Evolutionary conservation across 2,888 invertebrate genomes (phyloP), one percentile per base, ranked within the genome.

Genomic region (Mythimna vitellina): DNA sequence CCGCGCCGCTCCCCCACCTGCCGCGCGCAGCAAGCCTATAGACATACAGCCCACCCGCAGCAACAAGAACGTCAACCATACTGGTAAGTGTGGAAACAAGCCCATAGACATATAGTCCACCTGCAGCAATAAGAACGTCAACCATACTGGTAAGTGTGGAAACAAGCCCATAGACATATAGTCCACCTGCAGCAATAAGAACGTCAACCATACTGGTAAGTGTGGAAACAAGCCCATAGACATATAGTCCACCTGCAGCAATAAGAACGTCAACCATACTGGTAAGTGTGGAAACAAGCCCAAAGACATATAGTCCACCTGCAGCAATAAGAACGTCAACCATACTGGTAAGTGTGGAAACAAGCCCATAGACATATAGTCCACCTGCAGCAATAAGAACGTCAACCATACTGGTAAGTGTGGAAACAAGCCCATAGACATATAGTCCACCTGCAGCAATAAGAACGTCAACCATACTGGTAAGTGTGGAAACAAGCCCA

Each of bases 301-400:
- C 42, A 93, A 95, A 10, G 95, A 95, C 79, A 95, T 95, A 64
- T 93, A 92, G 81, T 85, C 86, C 54, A 38, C 54, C n/a, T 72
- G 64, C 63, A 60, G 53, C 78, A 60, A 38, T 49, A 78, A 56
- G 70, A 77, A 20, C 68, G 90, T 78, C 73, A 88, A 78, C 62
- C 88, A 90, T 65, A 67, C 92, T 53, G 93, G 94, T 93, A 69
- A 73, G 64, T 65, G n/a, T 56, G 3, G 93, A 79, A 93, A 92
- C 88, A 95, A 95, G 81, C 95, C 95, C 42, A 93, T 96, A 10
- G 96, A 95, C 79, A 95, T 95, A 64, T 93, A 92, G 80, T 85
- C 86, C 54, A 38, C 54, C n/a, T 72, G 72, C 63, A 64, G 53
- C 78, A 60, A 38, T 54, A 78, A 56, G 70, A 77, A 20, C 69